These are phyloP conservation scores for Drosophila subquinaria DNA, from an alignment of 2,888 invertebrate genomes.

Conservation along the genomic window DNA sequence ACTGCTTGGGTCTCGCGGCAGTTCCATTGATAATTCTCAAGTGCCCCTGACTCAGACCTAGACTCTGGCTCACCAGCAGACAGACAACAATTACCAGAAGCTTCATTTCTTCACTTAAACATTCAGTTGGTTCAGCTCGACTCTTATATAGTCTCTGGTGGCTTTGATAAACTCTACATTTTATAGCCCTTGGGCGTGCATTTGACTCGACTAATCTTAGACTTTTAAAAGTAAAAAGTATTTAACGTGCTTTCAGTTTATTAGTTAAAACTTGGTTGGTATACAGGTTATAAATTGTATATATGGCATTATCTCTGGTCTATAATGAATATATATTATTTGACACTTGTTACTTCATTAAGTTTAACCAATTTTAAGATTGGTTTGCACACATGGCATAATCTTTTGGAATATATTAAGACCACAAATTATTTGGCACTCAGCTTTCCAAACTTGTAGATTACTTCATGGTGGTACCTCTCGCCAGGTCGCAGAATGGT, in stretches of 20 bases:
- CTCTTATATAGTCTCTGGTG: slow-evolving; percentile 45
- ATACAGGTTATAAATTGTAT: neutral
- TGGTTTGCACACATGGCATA: neutral
- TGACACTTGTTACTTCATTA: neutral
- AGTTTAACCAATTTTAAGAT: neutral
- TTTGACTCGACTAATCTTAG: slow-evolving; percentile 28
- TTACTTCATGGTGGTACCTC: slow-evolving; percentile 89
- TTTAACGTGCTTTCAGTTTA: slow-evolving; percentile 41
- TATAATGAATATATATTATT: slow-evolving; percentile 17
- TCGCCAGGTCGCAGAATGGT: slow-evolving; percentile 90
- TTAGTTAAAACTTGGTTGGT: slow-evolving; percentile 36
- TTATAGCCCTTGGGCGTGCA: slow-evolving; percentile 38
- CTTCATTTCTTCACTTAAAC: slow-evolving; percentile 37
- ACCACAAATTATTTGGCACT: neutral
- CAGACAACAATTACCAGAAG: slow-evolving; percentile 24
- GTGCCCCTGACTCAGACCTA: slow-evolving; percentile 21
- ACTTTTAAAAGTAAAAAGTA: slow-evolving; percentile 12
- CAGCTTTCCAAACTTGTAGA: slow-evolving; percentile 90
- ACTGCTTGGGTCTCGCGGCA: slow-evolving; percentile 23
- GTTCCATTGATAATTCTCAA: slow-evolving; percentile 58
- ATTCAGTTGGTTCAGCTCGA: neutral
- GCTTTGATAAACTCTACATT: neutral
- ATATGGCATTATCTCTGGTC: slow-evolving; percentile 29
- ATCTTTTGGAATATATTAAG: neutral
- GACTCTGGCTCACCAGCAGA: slow-evolving; percentile 12